Evolutionary conservation across 1,140 invertebrate genomes (phyloP).

Genomic region (Halyomorpha halys): DNA sequence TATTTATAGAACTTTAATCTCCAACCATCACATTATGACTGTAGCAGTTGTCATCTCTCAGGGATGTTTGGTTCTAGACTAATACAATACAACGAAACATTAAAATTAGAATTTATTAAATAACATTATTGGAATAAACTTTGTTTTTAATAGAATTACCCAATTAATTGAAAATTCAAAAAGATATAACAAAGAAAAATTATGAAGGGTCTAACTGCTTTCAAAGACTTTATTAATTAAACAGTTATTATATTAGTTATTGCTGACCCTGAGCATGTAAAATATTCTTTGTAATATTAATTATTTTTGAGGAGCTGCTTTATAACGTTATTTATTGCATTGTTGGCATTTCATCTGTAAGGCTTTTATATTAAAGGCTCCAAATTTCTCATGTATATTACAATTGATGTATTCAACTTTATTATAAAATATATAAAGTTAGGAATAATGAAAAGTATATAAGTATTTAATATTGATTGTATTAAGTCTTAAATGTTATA

Average conservation of each 20-base stretch:
- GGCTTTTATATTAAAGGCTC: constrained; percentile 12
- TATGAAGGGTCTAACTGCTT: too few relatives aligned
- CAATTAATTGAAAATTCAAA: too few relatives aligned
- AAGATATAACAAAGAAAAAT: too few relatives aligned
- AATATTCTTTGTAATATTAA: constrained; percentile 9
- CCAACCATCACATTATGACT: too few relatives aligned
- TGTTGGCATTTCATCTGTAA: constrained; percentile 8
- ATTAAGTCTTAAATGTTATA: constrained; percentile 9
- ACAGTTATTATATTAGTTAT: not conserved
- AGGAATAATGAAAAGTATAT: constrained; percentile 4
- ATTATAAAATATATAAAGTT: constrained; percentile 1
- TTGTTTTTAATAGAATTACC: too few relatives aligned
- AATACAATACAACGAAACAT: too few relatives aligned
- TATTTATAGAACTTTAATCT: too few relatives aligned
- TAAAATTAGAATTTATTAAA: too few relatives aligned
- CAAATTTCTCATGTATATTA: constrained; percentile 4
- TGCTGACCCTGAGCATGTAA: constrained; percentile 2
- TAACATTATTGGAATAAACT: too few relatives aligned
- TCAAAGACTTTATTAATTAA: too few relatives aligned
- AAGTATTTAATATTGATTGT: constrained; percentile 9
- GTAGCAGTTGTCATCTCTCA: too few relatives aligned
- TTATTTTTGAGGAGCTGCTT: constrained; percentile 9
- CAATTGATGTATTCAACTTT: constrained; percentile 5
- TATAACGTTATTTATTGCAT: constrained; percentile 9
- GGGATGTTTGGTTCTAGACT: too few relatives aligned